Base-by-base conservation (phyloP, 2,888 invertebrate species). In the Eretmocerus hayati region DNA sequence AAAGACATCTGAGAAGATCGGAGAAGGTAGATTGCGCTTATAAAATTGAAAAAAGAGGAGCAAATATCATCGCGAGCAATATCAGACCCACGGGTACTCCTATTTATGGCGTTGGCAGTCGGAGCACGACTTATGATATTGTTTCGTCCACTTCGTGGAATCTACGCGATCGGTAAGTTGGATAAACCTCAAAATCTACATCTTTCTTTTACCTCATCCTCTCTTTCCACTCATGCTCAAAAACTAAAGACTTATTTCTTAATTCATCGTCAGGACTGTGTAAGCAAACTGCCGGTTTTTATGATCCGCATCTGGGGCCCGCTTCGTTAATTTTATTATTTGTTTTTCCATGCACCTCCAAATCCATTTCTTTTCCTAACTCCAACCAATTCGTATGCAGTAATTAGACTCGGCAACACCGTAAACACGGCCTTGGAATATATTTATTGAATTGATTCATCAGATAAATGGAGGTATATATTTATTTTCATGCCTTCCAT, bases 101-200 rank as follows among this genome's bases (percentile, higher is more conserved):
- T 66, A 65, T 69, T 70, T 69, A 69, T 64, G 65, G 65, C 57
- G 56, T 60, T 62, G 63, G 62, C 62, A 65, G 63, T 61, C 61
- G 62, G 61, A 60, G 59, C 56, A 66, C 63, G 65, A 71, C 65
- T 71, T 71, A 71, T 71, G 71, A 71, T 69, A 71, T 70, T 70
- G 69, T 71, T 70, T 65, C 65, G 61, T 61, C 46, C 56, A 56
- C 57, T 71, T 71, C 69, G 67, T 45, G 65, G 71, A 70, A 71
- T 70, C 66, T 65, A 67, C 65, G 64, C 66, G 71, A 71, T 71
- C 69, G 67, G 68, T 65, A 59, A 61, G 58, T 65, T 61, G 70
- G 71, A 70, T 71, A 71, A 71, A 67, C 62, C 61, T 54, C 51
- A 57, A 59, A 59, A 56, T 52, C 52, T 52, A 46, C 56, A 48